Conservation (phyloP, 2,113 vertebrate genomes). For the Apistogramma diplotaenia region DNA sequence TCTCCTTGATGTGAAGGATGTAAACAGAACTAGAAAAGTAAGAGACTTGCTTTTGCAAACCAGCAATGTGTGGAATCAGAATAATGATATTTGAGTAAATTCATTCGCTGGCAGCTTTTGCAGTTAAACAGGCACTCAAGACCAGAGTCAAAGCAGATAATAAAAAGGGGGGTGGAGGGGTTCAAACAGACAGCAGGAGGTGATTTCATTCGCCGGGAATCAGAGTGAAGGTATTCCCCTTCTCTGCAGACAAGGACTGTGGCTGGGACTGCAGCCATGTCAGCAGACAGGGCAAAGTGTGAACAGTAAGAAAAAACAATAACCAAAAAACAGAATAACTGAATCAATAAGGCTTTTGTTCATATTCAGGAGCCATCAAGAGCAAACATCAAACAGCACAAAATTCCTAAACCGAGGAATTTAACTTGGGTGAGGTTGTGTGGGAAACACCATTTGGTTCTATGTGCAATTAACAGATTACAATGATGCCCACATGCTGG, state of each 20-base stretch:
- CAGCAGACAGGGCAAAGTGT: background rate
- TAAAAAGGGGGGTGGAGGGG: slow-evolving; percentile 48
- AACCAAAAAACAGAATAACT: background rate
- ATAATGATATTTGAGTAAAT: background rate
- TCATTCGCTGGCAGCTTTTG: background rate
- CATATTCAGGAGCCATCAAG: background rate
- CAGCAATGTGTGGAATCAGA: background rate
- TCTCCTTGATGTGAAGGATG: slow-evolving; percentile 8
- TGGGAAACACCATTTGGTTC: slow-evolving; percentile 13
- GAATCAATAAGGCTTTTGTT: background rate
- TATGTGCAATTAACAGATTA: slow-evolving; percentile 16
- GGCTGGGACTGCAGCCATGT: background rate
- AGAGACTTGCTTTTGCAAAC: background rate
- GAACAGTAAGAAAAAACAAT: background rate
- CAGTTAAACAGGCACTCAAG: background rate
- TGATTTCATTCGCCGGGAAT: slow-evolving; percentile 36
- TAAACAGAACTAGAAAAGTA: background rate
- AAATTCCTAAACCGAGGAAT: background rate
- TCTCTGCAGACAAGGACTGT: background rate
- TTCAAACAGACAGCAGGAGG: slow-evolving; percentile 37
- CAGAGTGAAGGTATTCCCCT: slow-evolving; percentile 61
- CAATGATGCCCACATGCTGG: slow-evolving; percentile 30
- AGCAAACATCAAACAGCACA: background rate
- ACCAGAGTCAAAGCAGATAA: background rate
- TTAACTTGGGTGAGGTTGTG: background rate